A percentile compares a stretch with the other conserved stretches of the same genome.
phyloP scores from a whole-genome alignment of 1,140 invertebrate genomes.

The Nylanderia fulva region DNA sequence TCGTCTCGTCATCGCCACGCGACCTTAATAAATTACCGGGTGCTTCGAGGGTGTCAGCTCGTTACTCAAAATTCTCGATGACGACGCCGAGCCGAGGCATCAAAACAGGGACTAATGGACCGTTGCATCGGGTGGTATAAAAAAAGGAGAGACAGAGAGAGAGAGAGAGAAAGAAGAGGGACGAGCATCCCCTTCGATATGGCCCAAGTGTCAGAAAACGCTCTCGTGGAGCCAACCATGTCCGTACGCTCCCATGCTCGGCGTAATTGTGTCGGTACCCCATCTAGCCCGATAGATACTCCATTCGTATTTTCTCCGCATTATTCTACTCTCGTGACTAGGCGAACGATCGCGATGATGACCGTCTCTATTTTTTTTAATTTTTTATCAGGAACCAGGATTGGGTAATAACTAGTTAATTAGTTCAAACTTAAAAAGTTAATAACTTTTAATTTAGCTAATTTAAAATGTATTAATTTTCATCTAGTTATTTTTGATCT shows the following conservation, averaged over 20 bases:
- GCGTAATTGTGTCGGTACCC: conserved; percentile 6
- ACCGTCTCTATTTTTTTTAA: background rate
- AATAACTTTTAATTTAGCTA: no score
- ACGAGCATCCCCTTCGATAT: conserved; percentile 3
- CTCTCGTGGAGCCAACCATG: no score
- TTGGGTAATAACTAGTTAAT: no score
- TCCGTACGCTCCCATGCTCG: conserved; percentile 58
- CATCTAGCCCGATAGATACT: background rate
- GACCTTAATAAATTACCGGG: conserved; percentile 61
- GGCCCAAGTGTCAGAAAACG: conserved; percentile 19
- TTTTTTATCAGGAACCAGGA: background rate
- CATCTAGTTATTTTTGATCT: no score
- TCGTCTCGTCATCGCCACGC: conserved; percentile 31
- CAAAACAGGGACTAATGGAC: conserved; percentile 66
- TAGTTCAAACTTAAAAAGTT: no score
- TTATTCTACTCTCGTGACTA: conserved; percentile 52
- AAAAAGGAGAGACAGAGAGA: no score
- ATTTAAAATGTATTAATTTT: no score
- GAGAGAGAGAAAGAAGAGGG: background rate
- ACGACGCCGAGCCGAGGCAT: conserved; percentile 28
- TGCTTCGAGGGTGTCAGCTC: conserved; percentile 49
- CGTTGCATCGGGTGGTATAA: conserved; percentile 37
- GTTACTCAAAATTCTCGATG: conserved; percentile 45
- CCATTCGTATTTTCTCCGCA: conserved; percentile 1
- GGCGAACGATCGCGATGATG: conserved; percentile 1